Base-by-base conservation (phyloP, 1,140 invertebrate genomes). In the Cryptotermes secundus region DNA sequence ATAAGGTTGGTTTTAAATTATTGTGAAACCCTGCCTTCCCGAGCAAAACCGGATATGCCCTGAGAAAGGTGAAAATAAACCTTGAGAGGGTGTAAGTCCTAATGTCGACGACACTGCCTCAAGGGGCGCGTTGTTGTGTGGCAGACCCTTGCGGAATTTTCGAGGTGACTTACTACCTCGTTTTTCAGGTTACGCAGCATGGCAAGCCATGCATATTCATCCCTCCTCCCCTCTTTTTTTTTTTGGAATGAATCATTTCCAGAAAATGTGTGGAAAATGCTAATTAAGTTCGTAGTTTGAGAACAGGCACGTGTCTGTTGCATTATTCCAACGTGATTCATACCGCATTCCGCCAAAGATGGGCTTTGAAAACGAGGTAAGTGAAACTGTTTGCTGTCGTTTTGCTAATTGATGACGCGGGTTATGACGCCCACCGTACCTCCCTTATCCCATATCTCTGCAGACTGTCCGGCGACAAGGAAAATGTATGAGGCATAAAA, bases 401-500 rank as follows among this genome's bases (percentile, higher is more conserved):
- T 72, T n/a, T n/a, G 59, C 59, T 72, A 72, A 72, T 72, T 31
- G 59, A n/a, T 72, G 59, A 72, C 59, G n/a, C n/a, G 31, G 26
- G 26, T 31, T 72, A 1, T 72, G 59, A n/a, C 26, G 31, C 31
- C 53, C 38, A 38, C 38, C 4, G 6, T n/a, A 72, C 26, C 1
- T 72, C 4, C n/a, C 26, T 38, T 38, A 4, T 4, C n/a, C n/a
- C 38, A 38, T 38, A 12, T 6, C n/a, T n/a, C n/a, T 10, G 59
- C 31, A 72, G 59, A 72, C 59, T 14, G 59, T n/a, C 26, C 31
- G 59, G n/a, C 59, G 26, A 14, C 59, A 12, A n/a, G n/a, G 53
- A 9, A 9, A 6, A 59, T 26, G 53, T 59, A 22, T 2, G n/a
- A n/a, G 26, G n/a, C 6, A 31, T 26, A 31, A 31, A n/a, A 72